Evolutionary conservation across 2,113 vertebrate species (phyloP).

Genomic region (Proteles cristata): DNA sequence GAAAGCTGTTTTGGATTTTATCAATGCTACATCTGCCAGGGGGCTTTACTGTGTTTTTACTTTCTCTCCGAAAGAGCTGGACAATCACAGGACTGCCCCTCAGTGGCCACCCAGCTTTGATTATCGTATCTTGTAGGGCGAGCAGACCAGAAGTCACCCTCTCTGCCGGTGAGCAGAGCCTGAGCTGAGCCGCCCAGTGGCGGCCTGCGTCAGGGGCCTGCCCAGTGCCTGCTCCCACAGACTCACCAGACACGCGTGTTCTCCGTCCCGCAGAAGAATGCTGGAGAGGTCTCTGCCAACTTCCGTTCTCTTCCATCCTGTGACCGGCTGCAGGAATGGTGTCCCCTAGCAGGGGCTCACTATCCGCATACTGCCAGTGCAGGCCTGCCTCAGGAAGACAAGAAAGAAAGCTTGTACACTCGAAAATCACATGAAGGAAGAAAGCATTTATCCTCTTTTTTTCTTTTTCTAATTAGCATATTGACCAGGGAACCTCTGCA

Average conservation of each 20-base stretch:
- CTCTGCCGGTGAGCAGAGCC: neutral
- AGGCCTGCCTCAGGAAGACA: neutral
- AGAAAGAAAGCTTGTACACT: neutral
- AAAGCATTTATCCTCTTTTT: neutral
- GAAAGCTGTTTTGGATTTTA: neutral
- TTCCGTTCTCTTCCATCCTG: neutral
- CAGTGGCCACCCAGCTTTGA: neutral
- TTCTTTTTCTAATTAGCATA: neutral
- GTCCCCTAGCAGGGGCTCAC: neutral
- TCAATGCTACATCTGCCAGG: too few relatives aligned
- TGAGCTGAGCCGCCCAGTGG: neutral
- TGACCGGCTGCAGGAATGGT: neutral
- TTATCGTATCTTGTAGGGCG: neutral
- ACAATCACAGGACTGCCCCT: neutral
- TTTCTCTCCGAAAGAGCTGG: neutral
- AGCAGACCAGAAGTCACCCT: neutral
- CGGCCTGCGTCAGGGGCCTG: neutral
- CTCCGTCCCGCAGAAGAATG: neutral
- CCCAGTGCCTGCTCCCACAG: neutral
- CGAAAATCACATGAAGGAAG: neutral
- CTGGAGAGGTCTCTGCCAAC: neutral
- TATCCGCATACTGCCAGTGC: accelerated
- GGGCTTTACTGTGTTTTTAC: neutral
- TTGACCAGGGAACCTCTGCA: neutral
- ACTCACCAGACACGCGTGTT: too few relatives aligned